Base-by-base conservation (phyloP, 1,140 invertebrate genomes). In the Dendroctonus ponderosae region DNA sequence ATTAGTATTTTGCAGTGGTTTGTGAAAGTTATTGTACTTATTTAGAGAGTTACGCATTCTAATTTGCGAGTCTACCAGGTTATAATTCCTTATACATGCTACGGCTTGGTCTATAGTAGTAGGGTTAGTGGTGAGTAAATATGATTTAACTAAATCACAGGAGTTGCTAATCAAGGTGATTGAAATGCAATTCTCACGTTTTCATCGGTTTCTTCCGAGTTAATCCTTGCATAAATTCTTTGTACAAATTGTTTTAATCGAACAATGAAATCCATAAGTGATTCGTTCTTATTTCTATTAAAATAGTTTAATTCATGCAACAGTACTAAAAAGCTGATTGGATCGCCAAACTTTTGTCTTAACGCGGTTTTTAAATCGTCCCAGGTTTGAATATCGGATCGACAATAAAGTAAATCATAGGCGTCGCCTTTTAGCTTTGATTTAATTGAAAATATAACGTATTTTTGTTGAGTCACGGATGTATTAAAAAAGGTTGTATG, bases 271-370 rank as follows among this genome's bases (percentile, higher is more conserved):
- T 50, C 7, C 11, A 60, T 6, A 37, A 60, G 41, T 9, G n/a
- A 15, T 52, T 66, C 64, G 42, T 59, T 59, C 26, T 40, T 50
- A 40, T 66, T 60, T 41, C 6, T 51, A 11, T 15, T 53, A 15
- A 52, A 52, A 60, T 52, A 66, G 6, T 60, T 9, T 42, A 66
- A 53, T 44, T 66, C 38, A n/a, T 66, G 64, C 5, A 53, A 7
- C 39, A 66, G 38, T 5, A 60, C 37, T 5, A 7, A 26, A 9
- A 15, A 43, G 12, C 5, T 0, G 38, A 60, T 42, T 43, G 3
- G 7, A 37, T 66, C 56, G 39, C 64, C 64, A 60, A 60, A 66
- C 48, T 60, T 66, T 6, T 57, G 44, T 60, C 57, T 59, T 52
- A 60, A 53, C 6, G 46, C 64, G 9, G 4, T 5, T 52, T 60